phyloP scores from a whole-genome alignment of 2,113 vertebrate species.

The Dicerorhinus sumatrensis region DNA sequence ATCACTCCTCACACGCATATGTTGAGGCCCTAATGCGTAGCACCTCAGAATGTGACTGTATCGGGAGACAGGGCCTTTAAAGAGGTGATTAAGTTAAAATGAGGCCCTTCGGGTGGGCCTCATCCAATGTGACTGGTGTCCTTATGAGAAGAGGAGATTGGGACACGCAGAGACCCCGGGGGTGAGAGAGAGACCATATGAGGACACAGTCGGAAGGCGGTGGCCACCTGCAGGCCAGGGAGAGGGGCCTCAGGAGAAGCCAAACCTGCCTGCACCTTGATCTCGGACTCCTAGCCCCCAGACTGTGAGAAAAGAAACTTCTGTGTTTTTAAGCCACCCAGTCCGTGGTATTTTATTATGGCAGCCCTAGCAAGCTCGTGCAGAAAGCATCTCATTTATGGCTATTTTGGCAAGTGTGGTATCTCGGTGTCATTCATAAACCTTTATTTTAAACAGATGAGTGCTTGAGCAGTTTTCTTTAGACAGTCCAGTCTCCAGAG shows the following conservation, averaged over 20 bases:
- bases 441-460: neutral
- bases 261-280: fast-evolving
- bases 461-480: neutral
- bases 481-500: neutral
- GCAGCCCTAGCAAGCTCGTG: neutral
- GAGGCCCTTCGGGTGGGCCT: neutral
- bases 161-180: no score
- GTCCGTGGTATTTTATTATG: neutral
- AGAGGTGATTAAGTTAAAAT: no score
- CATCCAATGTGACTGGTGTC: neutral
- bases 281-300: neutral
- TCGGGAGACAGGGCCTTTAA: neutral
- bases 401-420: neutral
- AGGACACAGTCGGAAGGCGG: neutral
- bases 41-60: neutral
- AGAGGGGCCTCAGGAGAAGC: neutral
- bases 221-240: fast-evolving
- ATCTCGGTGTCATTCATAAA: neutral
- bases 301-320: no score
- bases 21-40: neutral
- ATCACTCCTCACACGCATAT: fast-evolving
- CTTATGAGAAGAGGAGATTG: neutral
- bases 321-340: neutral
- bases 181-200: fast-evolving
- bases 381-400: neutral